phyloP scores from a whole-genome alignment of 2,797 vertebrate genomes.

The Carcharodon carcharias region DNA sequence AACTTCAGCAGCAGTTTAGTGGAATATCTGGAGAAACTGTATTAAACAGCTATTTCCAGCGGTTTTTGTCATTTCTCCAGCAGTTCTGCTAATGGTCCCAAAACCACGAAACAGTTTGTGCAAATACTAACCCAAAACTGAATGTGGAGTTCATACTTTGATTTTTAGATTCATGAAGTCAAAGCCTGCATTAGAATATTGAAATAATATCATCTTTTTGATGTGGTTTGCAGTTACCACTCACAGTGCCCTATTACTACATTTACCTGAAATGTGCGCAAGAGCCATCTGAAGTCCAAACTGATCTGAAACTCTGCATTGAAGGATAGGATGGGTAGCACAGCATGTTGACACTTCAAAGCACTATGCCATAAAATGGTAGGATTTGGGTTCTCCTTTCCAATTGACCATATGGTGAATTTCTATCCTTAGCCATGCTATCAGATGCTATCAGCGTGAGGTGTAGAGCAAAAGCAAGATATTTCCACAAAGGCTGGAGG shows the following conservation, averaged over 20 bases:
- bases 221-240: not conserved
- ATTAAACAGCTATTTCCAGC: not conserved
- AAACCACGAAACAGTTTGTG: not conserved
- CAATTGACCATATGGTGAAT: not conserved
- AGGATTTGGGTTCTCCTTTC: not conserved
- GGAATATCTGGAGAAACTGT: not conserved
- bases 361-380: not conserved
- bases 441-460: not conserved
- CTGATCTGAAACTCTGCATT: not conserved
- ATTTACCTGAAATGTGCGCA: not conserved
- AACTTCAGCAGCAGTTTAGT: not conserved
- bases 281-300: not conserved
- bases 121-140: not conserved
- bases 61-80: not conserved
- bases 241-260: not conserved
- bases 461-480: not conserved
- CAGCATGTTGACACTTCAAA: slow-evolving; percentile 1
- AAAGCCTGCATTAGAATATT: not conserved
- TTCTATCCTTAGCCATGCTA: slow-evolving; percentile 13
- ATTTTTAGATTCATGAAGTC: not conserved
- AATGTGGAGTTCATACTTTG: not conserved
- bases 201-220: not conserved
- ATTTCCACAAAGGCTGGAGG: not conserved
- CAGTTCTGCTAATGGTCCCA: not conserved
- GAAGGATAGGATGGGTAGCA: not conserved